Evolutionary conservation across 2,888 invertebrate genomes (phyloP), one percentile per base, ranked within the genome.

Genomic region (Mythimna albipuncta): DNA sequence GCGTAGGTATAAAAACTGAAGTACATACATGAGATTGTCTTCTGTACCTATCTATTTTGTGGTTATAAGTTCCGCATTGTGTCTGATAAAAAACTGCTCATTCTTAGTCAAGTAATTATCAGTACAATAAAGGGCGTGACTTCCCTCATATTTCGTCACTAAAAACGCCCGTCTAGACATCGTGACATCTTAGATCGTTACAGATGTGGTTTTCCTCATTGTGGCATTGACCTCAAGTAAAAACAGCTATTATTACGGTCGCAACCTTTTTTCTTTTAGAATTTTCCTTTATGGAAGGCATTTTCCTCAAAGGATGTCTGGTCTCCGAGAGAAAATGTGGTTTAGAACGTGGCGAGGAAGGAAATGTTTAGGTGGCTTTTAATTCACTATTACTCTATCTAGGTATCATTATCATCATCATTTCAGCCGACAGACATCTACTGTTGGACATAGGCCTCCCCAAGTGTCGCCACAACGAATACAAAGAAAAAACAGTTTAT

Each of bases 131-230:
- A 61, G 70, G 67, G 67, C 61, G 57, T 64, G 64, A 64, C 64
- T 70, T 68, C 68, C 61, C 44, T 10, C 19, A 65, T 57, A 67
- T 58, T 63, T 76, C 74, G 81, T 81, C 76, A 72, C 70, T 32
- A 41, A 64, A 64, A 64, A 64, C 54, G 67, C 35, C 55, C 38
- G 78, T 85, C 81, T 85, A 83, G 83, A 84, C 81, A 54, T 67
- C 69, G 61, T 67, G 69, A 77, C 75, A 62, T 35, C 66, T 41
- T 52, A 64, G 63, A 72, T 75, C 61, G 62, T 69, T 19, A 75
- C 64, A 41, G 62, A 69, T 72, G 72, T 69, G 75, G 71, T 85
- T 85, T 85, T 85, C 85, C 85, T 85, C 62, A 81, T 84, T 68
- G 81, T 35, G 85, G 32, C 77, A 76, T 69, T 84, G 81, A 85